Base-by-base conservation (phyloP, 2,797 vertebrate genomes). In the Takifugu rubripes region DNA sequence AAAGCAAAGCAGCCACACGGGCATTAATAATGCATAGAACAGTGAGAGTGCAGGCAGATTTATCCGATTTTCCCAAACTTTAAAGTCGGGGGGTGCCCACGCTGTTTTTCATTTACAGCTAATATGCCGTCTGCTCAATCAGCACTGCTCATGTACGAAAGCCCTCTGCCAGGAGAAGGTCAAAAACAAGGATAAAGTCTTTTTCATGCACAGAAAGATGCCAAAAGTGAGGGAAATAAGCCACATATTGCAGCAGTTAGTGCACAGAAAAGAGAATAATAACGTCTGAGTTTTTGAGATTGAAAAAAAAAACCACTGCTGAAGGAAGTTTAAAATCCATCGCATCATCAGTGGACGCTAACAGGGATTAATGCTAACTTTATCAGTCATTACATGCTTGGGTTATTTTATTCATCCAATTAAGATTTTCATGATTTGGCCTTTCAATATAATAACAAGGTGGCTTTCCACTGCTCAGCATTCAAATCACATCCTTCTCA, bases 101-200 rank as follows among this genome's bases (percentile, higher is more conserved):
- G 11, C 43, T 61, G 24, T 54, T 74, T 68, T 70, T 62, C n/a
- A 63, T 74, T 67, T 60, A 49, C 26, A 49, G 10, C 26, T 56
- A 50, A 54, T 25, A 55, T 51, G 40, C 36, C 12, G 17, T 52
- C 27, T 61, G 46, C 33, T 68, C 54, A 52, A 53, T 70, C 70
- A 68, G 53, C 62, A 46, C 7, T 53, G 45, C 55, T 64, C 56
- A 54, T 45, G 48, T 33, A 21, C 21, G 21, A 6, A 49, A 36
- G 43, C n/a, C 52, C 29, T 5, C n/a, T 6, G 24, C 26, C 47
- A 33, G 48, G 62, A 68, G 61, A 59, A 74, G 66, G 70, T 65
- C 61, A 65, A 59, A 68, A 44, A 47, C 26, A 31, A 24, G 6
- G 36, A 46, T 47, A 61, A 70, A 78, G 66, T 63, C 64, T 33